Conservation (phyloP, 2,888 invertebrate species). For the Halocaridina rubra region DNA sequence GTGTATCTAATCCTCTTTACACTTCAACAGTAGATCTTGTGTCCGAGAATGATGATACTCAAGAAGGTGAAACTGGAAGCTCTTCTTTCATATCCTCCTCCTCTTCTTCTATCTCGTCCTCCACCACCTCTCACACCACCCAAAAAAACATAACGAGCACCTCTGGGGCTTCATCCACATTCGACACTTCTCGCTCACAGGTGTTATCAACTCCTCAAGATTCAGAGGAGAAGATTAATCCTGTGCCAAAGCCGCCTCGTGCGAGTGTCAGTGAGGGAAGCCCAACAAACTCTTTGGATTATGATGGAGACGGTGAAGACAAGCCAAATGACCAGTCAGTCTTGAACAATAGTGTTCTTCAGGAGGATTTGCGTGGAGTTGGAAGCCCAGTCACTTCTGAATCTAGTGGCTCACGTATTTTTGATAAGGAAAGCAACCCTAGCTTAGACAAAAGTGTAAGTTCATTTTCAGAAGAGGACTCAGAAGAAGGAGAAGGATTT, state of each 20-base stretch:
- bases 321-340: neutral
- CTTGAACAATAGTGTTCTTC: neutral
- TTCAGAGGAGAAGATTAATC: slow-evolving; percentile 21
- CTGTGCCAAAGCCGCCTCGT: slow-evolving; percentile 34
- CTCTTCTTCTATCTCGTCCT: neutral
- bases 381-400: neutral
- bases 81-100: no score
- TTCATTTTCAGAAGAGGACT: neutral
- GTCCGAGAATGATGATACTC: neutral
- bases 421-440: neutral
- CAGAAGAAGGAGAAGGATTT: slow-evolving; percentile 1
- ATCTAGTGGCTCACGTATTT: neutral
- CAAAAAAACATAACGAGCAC: neutral
- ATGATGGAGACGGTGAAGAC: neutral
- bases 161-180: neutral
- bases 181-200: neutral
- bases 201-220: neutral
- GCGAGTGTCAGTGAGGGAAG: neutral
- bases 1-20: slow-evolving; percentile 26
- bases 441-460: neutral
- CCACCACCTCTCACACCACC: neutral
- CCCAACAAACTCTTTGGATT: neutral
- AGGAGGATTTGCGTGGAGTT: neutral
- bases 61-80: neutral
- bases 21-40: neutral